Evolutionary conservation across 2,888 invertebrate genomes (phyloP), one percentile per base, ranked within the genome.

Genomic region (Euspilapteryx auroguttella): DNA sequence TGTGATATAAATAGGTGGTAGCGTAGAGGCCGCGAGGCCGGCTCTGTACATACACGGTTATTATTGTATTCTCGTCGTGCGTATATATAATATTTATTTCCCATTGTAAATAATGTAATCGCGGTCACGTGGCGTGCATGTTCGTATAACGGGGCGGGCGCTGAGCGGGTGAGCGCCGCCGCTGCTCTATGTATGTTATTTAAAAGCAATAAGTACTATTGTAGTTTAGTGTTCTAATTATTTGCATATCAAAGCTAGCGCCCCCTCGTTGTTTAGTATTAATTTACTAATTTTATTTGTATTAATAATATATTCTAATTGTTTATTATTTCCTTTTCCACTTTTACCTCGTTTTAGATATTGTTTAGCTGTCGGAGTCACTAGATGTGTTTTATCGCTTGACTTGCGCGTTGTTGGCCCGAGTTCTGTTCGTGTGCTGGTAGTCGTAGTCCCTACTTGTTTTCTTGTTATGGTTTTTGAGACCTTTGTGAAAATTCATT

Each of bases 401-500:
- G 59, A 55, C 59, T 45, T 41, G 45, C n/a, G n/a, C n/a, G 58
- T 47, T 39, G 43, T 64, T 64, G 57, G 5, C 40, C 44, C 45
- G 62, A 65, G 65, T 71, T 71, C 21, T 66, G 25, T 25, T 59
- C 47, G 52, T 71, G 71, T 73, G 71, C 66, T 69, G 59, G 68
- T 17, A 59, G 58, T 47, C 40, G 43, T 64, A 65, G 57, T 17
- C 40, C 44, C 45, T 63, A 65, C 64, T 71, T 71, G 25, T 66
- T 30, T 25, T 59, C 47, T 53, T 71, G 71, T 73, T 73, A 68
- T 69, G 59, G 68, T 65, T 66, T 64, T 49, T 48, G 46, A 54
- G 51, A 63, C 63, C 66, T 55, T 54, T 59, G 66, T 62, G 69
- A 59, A 71, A 71, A 71, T 69, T 63, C 63, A 64, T 68, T 75